phyloP scores from a whole-genome alignment of 2,888 invertebrate species.

The Diploptera punctata region DNA sequence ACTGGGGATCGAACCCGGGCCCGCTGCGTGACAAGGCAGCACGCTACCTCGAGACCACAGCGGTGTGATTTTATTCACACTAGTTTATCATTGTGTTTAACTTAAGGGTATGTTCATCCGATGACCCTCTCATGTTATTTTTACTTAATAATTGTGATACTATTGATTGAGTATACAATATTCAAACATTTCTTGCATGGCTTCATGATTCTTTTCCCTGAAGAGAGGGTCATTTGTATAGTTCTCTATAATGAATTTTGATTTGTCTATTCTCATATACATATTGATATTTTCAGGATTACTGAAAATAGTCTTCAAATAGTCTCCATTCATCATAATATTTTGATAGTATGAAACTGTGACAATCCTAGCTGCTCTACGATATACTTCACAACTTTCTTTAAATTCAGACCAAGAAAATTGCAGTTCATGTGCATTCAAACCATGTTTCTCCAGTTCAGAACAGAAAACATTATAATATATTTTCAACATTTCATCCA shows the following conservation, averaged over 20 bases:
- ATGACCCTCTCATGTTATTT: too few species aligned
- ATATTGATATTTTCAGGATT: neutral
- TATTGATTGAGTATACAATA: neutral
- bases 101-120: too few species aligned
- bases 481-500: constrained; percentile 47
- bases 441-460: neutral
- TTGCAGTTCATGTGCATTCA: neutral
- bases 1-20: too few species aligned
- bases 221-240: neutral
- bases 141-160: too few species aligned
- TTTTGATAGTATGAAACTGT: neutral
- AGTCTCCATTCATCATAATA: neutral
- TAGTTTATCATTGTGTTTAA: too few species aligned
- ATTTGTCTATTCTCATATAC: neutral
- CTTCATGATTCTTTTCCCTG: neutral
- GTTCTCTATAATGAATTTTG: neutral
- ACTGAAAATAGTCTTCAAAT: neutral
- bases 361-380: neutral
- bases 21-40: too few species aligned
- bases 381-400: neutral
- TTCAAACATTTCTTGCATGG: neutral
- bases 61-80: too few species aligned
- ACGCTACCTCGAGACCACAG: too few species aligned
- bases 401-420: neutral
- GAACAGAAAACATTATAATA: constrained; percentile 43